A percentile compares a stretch with the other conserved stretches of the same genome.
Conservation (phyloP, 1,140 invertebrate genomes). For the Saccostrea glomerata region DNA sequence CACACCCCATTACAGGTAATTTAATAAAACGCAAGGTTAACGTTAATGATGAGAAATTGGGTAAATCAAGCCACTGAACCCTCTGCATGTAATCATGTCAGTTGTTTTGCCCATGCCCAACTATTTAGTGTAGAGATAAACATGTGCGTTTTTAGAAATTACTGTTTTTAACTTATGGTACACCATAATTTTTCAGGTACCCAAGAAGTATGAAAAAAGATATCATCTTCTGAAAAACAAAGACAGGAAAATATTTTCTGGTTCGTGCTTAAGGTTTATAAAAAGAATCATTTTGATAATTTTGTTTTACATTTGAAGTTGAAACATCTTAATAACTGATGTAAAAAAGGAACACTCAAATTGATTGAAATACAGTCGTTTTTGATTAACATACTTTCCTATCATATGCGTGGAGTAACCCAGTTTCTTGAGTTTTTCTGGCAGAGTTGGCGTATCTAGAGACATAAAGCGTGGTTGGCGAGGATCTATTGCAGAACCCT, state of each 20-base stretch:
- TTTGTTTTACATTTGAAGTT: too few relatives aligned
- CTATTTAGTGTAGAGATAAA: neutral
- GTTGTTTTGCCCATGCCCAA: neutral
- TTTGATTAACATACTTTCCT: constrained; percentile 83
- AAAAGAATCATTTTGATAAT: too few relatives aligned
- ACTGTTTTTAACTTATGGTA: neutral
- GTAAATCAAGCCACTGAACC: too few relatives aligned
- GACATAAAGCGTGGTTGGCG: constrained; percentile 87
- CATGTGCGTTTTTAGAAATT: neutral
- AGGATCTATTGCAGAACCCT: constrained; percentile 78
- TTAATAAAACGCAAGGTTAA: too few relatives aligned
- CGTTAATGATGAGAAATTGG: too few relatives aligned
- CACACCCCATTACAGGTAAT: constrained; percentile 70
- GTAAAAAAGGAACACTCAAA: too few relatives aligned
- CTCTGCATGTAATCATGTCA: neutral
- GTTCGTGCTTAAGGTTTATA: constrained; percentile 56
- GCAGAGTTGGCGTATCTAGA: constrained; percentile 85
- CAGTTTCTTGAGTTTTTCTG: constrained; percentile 86
- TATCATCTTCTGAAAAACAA: constrained; percentile 74
- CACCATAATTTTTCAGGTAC: constrained; percentile 61
- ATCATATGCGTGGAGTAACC: constrained; percentile 91
- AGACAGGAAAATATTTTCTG: constrained; percentile 74
- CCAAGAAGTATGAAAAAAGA: constrained; percentile 68
- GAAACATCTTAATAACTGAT: too few relatives aligned
- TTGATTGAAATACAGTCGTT: too few relatives aligned